phyloP scores from a whole-genome alignment of 2,797 vertebrate species.

The Rhinogobio ventralis region DNA sequence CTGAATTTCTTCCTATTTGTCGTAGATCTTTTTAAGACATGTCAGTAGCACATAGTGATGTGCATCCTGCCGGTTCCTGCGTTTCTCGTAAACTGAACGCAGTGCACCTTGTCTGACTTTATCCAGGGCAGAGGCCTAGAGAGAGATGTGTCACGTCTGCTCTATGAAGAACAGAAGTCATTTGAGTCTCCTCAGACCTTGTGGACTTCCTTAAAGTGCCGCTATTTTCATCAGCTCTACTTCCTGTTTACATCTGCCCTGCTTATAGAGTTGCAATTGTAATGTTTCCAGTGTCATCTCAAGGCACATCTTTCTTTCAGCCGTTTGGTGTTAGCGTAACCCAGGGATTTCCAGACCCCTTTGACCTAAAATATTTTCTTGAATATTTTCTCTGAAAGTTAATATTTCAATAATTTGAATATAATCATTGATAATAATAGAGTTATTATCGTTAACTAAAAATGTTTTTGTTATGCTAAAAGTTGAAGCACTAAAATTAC shows the following conservation, averaged over 20 bases:
- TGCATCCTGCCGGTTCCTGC: not conserved
- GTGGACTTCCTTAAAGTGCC: conserved; percentile 60
- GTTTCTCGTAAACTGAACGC: too few species aligned
- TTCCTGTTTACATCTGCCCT: conserved; percentile 68
- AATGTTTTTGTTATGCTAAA: not conserved
- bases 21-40: too few species aligned
- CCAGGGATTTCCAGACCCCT: not conserved
- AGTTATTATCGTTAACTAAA: not conserved
- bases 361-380: not conserved
- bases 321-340: not conserved
- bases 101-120: not conserved
- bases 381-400: not conserved
- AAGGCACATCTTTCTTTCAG: not conserved
- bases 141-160: not conserved
- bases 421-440: too few species aligned
- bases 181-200: conserved; percentile 32
- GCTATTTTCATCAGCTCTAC: conserved; percentile 62
- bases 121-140: not conserved
- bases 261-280: conserved; percentile 24
- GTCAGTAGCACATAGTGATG: not conserved
- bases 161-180: conserved; percentile 26
- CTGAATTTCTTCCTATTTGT: too few species aligned
- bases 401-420: not conserved
- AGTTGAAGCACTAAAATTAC: not conserved
- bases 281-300: conserved; percentile 20